phyloP scores from a whole-genome alignment of 35 echinoderm and acorn worm genomes.

The Stichopus chloronotus region DNA sequence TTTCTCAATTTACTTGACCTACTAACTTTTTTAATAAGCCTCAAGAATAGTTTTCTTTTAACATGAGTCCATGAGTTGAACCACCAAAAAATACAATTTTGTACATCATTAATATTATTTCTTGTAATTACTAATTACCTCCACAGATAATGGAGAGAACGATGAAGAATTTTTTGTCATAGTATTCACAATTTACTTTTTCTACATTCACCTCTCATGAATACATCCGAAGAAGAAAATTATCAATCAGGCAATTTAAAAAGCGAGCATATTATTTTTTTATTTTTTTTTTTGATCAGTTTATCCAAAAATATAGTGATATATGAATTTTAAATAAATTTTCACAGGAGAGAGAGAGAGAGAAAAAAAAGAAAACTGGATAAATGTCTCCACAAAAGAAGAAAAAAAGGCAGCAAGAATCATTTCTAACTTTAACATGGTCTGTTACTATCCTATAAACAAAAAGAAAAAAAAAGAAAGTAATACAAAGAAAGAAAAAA shows the following conservation, averaged over 20 bases:
- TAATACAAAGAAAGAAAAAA: not conserved
- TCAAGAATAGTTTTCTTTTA: not conserved
- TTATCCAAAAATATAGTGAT: slow-evolving; percentile 58
- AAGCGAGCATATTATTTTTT: slow-evolving; percentile 41
- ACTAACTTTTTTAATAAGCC: not conserved
- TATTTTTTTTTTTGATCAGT: not conserved
- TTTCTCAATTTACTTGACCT: slow-evolving; percentile 8
- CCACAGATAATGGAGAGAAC: not conserved
- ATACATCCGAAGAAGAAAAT: slow-evolving; percentile 40
- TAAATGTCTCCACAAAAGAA: not conserved
- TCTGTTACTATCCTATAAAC: not conserved
- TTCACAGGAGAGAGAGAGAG: slow-evolving; percentile 21
- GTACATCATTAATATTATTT: slow-evolving; percentile 37
- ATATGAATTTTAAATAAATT: slow-evolving; percentile 58
- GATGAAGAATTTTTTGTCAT: slow-evolving; percentile 19
- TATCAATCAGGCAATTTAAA: slow-evolving; percentile 21
- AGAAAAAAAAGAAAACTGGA: slow-evolving; percentile 1
- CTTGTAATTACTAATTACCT: not conserved
- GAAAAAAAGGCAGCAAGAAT: slow-evolving; percentile 41
- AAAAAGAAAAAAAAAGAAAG: too few relatives aligned
- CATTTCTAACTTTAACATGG: slow-evolving; percentile 6
- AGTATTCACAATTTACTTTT: not conserved
- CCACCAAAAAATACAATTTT: slow-evolving; percentile 42
- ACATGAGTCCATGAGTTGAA: slow-evolving; percentile 17
- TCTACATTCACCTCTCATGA: slow-evolving; percentile 49